phyloP scores from a whole-genome alignment of 2,113 vertebrate genomes.

The Rostratula benghalensis region DNA sequence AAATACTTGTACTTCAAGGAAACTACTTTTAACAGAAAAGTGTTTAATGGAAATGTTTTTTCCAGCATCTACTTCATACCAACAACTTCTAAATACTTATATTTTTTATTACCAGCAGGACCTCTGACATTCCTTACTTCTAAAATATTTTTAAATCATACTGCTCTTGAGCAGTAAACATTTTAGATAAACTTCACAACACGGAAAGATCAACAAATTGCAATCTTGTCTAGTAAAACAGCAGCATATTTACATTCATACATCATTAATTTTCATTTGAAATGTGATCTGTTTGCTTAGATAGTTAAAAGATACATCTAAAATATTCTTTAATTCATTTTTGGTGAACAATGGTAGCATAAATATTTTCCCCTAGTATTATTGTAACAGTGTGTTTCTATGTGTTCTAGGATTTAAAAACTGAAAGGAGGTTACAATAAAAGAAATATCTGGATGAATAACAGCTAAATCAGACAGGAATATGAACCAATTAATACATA shows the following conservation, averaged over 20 bases:
- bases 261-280: background rate
- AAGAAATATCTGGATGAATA: background rate
- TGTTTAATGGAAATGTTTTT: background rate
- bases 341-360: background rate
- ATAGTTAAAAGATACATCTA: background rate
- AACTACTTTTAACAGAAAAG: background rate
- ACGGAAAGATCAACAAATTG: background rate
- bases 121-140: background rate
- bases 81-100: background rate
- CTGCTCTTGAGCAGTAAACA: background rate
- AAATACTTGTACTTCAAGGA: background rate
- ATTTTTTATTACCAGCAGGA: background rate
- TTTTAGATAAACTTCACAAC: background rate
- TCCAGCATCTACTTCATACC: background rate
- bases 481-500: background rate
- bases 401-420: background rate
- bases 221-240: background rate
- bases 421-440: background rate
- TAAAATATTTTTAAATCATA: background rate
- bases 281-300: background rate
- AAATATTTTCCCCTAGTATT: background rate
- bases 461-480: background rate
- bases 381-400: background rate
- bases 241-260: background rate
- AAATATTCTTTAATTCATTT: background rate